Percentiles rank a stretch among this genome's conserved stretches.
These are phyloP conservation scores for Engraulis encrasicolus DNA, from an alignment of 2,113 vertebrate genomes.

Conservation along the genomic window DNA sequence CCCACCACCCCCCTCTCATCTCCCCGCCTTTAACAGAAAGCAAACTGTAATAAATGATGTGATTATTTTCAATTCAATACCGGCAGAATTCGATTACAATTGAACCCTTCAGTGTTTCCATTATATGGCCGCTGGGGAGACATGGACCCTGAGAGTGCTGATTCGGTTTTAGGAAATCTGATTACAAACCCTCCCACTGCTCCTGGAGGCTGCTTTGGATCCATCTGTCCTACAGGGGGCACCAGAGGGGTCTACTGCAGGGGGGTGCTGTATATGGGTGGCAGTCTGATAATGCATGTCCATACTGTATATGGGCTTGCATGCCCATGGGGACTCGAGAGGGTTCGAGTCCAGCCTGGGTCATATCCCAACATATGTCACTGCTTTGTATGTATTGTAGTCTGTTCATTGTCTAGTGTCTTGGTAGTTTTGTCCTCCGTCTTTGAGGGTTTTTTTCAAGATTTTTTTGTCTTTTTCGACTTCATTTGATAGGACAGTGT, in stretches of 20 bases:
- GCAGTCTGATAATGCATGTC: too few relatives aligned
- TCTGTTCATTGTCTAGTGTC: too few relatives aligned
- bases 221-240: background rate
- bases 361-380: too few relatives aligned
- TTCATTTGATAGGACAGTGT: too few relatives aligned
- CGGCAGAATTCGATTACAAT: constrained; percentile 34
- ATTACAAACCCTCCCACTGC: constrained; percentile 1
- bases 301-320: too few relatives aligned
- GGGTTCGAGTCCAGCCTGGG: too few relatives aligned
- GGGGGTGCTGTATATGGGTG: background rate
- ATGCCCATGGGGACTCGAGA: too few relatives aligned
- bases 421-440: too few relatives aligned
- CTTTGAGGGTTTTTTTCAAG: too few relatives aligned
- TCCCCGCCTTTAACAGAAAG: background rate
- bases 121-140: constrained; percentile 21
- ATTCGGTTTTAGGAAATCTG: constrained; percentile 19
- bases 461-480: too few relatives aligned
- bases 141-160: background rate
- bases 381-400: too few relatives aligned
- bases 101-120: constrained; percentile 37
- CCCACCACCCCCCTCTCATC: background rate
- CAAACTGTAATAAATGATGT: constrained; percentile 40
- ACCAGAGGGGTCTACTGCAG: constrained; percentile 13
- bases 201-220: background rate
- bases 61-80: constrained; percentile 31